These are phyloP conservation scores for Mimas tiliae DNA, from an alignment of 2,888 invertebrate genomes.

Conservation along the genomic window DNA sequence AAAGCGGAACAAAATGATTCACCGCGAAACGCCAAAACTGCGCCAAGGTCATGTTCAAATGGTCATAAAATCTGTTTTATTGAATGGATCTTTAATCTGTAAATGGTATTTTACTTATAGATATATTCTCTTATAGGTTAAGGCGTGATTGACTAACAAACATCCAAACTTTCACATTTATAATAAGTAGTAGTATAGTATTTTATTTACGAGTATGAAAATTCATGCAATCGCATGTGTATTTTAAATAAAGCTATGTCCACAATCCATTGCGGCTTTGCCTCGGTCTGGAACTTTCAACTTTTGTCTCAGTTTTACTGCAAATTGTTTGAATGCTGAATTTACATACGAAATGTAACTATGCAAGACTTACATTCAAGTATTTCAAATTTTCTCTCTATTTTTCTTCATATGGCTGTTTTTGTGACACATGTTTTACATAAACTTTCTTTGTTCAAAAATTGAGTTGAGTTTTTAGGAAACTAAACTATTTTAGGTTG, in stretches of 20 bases:
- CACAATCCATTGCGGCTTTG: neutral
- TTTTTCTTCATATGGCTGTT: neutral
- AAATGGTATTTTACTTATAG: too few relatives aligned
- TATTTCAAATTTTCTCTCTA: neutral
- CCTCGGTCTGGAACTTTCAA: neutral
- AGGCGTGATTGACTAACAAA: too few relatives aligned
- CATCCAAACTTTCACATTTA: too few relatives aligned
- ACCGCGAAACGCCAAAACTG: too few relatives aligned
- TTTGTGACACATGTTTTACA: too few relatives aligned
- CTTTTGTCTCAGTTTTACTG: neutral
- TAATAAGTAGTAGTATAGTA: too few relatives aligned
- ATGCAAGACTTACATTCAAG: neutral
- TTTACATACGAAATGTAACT: constrained; percentile 10
- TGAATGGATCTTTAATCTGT: too few relatives aligned
- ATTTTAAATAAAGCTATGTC: constrained; percentile 7
- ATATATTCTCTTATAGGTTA: too few relatives aligned
- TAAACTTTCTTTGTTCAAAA: neutral
- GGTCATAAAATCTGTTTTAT: too few relatives aligned
- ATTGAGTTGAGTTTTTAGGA: neutral
- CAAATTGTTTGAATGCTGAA: constrained; percentile 7
- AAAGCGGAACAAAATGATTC: too few relatives aligned
- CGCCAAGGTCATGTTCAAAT: too few relatives aligned
- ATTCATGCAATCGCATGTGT: neutral
- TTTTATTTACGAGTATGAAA: too few relatives aligned
- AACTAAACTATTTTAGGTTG: neutral